These are phyloP conservation scores for Tupiocoris notatus DNA, from an alignment of 2,888 invertebrate genomes.

Conservation along the genomic window DNA sequence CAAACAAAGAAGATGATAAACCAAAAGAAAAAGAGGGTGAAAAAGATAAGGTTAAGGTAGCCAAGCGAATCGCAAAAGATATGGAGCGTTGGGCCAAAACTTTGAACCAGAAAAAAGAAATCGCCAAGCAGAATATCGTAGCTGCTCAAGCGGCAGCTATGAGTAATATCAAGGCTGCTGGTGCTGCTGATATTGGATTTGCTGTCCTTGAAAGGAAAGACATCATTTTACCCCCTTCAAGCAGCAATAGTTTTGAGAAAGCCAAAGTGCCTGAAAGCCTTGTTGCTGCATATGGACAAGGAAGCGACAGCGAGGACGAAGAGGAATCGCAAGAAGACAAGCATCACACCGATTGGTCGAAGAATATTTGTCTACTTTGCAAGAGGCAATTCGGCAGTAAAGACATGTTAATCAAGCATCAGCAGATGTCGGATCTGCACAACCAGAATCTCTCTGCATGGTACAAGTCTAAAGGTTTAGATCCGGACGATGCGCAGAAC, in stretches of 20 bases:
- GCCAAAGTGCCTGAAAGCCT: constrained; percentile 53
- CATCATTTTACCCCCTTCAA: constrained; percentile 44
- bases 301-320: constrained; percentile 64
- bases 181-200: constrained; percentile 81
- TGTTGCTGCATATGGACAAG: constrained; percentile 77
- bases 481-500: constrained; percentile 56
- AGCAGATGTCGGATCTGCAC: constrained; percentile 90
- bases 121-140: constrained; percentile 53
- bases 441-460: constrained; percentile 75
- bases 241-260: constrained; percentile 40
- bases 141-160: constrained; percentile 56
- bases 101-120: constrained; percentile 91
- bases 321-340: constrained; percentile 57
- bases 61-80: constrained; percentile 95
- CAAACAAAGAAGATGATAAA: constrained; percentile 61
- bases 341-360: constrained; percentile 73
- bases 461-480: constrained; percentile 55
- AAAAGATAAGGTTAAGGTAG: constrained; percentile 93
- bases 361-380: constrained; percentile 89
- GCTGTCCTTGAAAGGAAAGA: constrained; percentile 82
- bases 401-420: constrained; percentile 86
- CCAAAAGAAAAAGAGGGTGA: constrained; percentile 63
- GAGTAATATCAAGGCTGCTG: constrained; percentile 55
- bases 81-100: constrained; percentile 97
- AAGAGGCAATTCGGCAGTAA: constrained; percentile 89